Evolutionary conservation across 2,888 invertebrate genomes (phyloP).

Genomic region (Agrochola macilenta): DNA sequence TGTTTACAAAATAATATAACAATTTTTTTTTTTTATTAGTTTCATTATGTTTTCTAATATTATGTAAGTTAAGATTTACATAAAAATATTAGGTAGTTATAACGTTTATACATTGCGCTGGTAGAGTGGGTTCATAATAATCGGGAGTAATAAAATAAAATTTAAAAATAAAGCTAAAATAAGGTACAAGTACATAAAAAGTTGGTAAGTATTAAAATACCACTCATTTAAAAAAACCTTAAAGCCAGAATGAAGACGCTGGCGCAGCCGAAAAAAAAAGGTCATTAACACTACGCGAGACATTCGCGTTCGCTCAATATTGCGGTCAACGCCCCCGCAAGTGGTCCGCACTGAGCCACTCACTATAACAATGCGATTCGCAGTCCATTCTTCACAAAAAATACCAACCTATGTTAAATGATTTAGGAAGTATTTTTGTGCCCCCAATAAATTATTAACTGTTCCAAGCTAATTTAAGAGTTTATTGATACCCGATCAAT

Average conservation of each 20-base stretch:
- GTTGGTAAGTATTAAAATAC: constrained; percentile 13
- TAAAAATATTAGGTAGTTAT: not conserved
- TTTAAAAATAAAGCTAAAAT: not conserved
- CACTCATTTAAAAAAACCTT: constrained; percentile 20
- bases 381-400: constrained; percentile 58
- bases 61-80: constrained; percentile 14
- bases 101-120: not conserved
- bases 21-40: not conserved
- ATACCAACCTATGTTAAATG: constrained; percentile 25
- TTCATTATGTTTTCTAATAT: not conserved
- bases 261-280: constrained; percentile 87
- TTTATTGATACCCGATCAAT: not conserved
- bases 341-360: constrained; percentile 75
- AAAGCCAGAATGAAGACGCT: constrained; percentile 71
- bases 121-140: not conserved
- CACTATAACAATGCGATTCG: constrained; percentile 67
- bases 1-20: too few relatives aligned
- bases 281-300: constrained; percentile 90
- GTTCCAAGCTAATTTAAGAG: not conserved
- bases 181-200: not conserved
- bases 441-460: not conserved
- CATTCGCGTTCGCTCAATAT: constrained; percentile 90
- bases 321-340: constrained; percentile 88
- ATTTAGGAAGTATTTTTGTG: constrained; percentile 17
- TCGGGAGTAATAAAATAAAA: too few relatives aligned